Percentiles rank a stretch among this genome's conserved stretches.
Evolutionary conservation across 2,113 vertebrate species (phyloP).

Genomic region (Lophotis ruficrista): DNA sequence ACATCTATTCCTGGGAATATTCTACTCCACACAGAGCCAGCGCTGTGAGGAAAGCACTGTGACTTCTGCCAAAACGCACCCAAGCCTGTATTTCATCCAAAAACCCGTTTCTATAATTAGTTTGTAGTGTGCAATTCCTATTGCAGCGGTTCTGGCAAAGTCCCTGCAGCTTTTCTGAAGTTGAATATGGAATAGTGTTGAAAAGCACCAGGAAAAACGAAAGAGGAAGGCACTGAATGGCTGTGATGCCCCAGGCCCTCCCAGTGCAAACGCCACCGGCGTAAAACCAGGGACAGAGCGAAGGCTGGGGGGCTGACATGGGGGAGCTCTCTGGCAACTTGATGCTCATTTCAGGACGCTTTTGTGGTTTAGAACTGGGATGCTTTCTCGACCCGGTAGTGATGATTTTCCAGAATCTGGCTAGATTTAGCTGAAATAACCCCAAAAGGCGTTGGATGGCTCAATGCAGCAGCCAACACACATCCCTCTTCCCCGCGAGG

Average conservation of each 20-base stretch:
- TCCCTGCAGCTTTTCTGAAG: background rate
- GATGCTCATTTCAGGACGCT: rapidly evolving
- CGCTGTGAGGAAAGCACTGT: background rate
- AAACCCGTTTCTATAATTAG: conserved; percentile 46
- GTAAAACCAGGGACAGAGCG: background rate
- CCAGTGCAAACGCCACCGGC: background rate
- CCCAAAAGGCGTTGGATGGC: background rate
- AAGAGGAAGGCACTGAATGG: rapidly evolving
- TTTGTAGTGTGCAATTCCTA: background rate
- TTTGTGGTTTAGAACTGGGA: background rate
- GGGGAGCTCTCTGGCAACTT: too few relatives aligned
- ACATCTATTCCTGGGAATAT: conserved; percentile 42
- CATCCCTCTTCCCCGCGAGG: background rate
- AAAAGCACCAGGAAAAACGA: background rate
- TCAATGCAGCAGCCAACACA: too few relatives aligned
- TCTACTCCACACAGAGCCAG: conserved; percentile 14
- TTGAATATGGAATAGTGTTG: background rate
- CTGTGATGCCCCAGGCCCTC: background rate
- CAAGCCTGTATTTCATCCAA: conserved; percentile 33
- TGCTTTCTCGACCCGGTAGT: rapidly evolving
- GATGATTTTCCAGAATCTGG: background rate
- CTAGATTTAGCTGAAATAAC: background rate
- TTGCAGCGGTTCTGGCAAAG: conserved; percentile 43
- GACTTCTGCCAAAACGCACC: conserved; percentile 33
- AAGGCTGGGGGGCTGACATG: background rate